These are phyloP conservation scores for Cryptocheilus praepositus DNA, from an alignment of 2,888 invertebrate species.

Conservation along the genomic window DNA sequence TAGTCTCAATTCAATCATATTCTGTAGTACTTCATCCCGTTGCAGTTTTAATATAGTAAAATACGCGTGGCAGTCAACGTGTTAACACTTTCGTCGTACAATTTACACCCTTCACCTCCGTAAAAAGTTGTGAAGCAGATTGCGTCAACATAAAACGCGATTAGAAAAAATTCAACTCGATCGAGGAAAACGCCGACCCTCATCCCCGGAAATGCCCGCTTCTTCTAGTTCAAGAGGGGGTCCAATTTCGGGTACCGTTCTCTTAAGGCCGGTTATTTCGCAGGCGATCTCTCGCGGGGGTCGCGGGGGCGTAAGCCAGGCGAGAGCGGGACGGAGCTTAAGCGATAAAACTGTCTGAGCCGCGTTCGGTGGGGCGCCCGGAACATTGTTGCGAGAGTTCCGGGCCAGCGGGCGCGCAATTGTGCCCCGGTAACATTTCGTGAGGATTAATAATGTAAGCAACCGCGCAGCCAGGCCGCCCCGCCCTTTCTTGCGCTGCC, in stretches of 20 bases:
- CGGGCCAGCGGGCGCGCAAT: not conserved
- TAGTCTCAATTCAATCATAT: no score
- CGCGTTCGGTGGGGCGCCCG: conserved; percentile 2
- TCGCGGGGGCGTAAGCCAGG: not conserved
- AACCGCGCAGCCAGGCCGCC: not conserved
- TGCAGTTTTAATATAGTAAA: no score
- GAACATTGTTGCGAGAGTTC: not conserved
- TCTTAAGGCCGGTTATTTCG: conserved; percentile 16
- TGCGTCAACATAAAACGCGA: no score
- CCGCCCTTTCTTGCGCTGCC: not conserved
- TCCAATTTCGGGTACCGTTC: conserved; percentile 35
- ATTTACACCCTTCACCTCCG: no score
- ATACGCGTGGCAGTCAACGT: no score
- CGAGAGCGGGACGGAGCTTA: not conserved
- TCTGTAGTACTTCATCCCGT: no score
- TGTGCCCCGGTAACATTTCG: conserved; percentile 19
- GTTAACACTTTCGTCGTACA: no score
- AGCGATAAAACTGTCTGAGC: conserved; percentile 21
- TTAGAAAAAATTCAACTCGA: no score
- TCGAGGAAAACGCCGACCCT: no score
- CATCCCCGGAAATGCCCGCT: no score
- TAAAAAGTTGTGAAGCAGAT: no score
- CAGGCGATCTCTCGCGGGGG: conserved; percentile 21
- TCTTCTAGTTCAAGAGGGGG: no score
- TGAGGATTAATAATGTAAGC: conserved; percentile 46